Percentiles rank a stretch among this genome's conserved stretches.
phyloP scores from a whole-genome alignment of 2,797 vertebrate species.

The Sebastes iracundus region DNA sequence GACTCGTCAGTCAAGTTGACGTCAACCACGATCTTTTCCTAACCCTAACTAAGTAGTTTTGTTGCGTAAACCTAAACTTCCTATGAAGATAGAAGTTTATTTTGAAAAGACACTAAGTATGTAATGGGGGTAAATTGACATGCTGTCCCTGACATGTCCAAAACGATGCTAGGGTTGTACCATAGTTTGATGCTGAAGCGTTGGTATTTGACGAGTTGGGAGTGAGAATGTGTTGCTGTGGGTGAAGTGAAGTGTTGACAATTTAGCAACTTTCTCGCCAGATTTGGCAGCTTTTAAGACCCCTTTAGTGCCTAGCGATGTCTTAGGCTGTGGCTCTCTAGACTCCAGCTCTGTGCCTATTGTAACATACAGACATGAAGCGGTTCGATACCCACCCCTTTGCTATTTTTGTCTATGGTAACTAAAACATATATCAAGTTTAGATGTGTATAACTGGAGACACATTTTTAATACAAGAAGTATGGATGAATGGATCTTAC shows the following conservation, averaged over 20 bases:
- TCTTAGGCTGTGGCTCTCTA: neutral
- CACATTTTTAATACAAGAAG: neutral
- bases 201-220: too few species aligned
- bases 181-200: too few species aligned
- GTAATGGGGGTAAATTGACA: too few species aligned
- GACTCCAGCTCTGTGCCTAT: neutral
- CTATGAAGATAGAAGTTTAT: too few species aligned
- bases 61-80: too few species aligned
- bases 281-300: neutral
- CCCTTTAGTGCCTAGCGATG: neutral
- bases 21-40: too few species aligned
- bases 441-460: neutral
- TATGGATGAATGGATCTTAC: neutral
- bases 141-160: fast-evolving
- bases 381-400: neutral
- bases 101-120: too few species aligned
- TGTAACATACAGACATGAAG: neutral
- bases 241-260: too few species aligned
- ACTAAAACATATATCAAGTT: neutral
- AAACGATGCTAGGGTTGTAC: fast-evolving
- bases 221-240: too few species aligned
- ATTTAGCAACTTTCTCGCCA: too few species aligned
- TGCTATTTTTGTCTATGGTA: neutral
- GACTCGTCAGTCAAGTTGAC: too few species aligned
- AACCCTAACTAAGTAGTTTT: too few species aligned